Evolutionary conservation across 2,888 invertebrate genomes (phyloP), one percentile per base, ranked within the genome.

Genomic region (Elegia similella): DNA sequence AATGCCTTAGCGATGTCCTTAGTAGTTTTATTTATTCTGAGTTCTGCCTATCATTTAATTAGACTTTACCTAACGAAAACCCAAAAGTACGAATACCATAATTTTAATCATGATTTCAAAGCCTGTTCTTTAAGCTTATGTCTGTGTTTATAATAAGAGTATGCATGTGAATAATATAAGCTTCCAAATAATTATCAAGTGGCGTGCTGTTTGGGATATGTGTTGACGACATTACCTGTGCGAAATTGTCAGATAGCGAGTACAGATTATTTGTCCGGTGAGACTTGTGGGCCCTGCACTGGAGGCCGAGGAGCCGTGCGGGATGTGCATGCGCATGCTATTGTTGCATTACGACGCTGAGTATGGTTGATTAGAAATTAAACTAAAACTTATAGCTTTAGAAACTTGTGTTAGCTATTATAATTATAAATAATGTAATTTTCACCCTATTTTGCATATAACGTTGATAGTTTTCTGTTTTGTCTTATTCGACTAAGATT

Each of bases 71-170:
- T 38, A 2, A 38, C n/a, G 5, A 38, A 38, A 38, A 38, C 12
- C 10, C 34, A 34, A 34, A 34, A 10, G 8, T 7, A 34, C 34
- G 34, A 34, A 34, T 12, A 2, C 10, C 12, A 12, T 34, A 2
- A 34, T 10, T 34, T 10, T 34, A 10, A 34, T 1, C 10, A 34
- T 34, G 34, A 34, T 34, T 34, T 34, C 10, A 34, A 10, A 34
- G 10, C 10, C 10, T 32, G 8, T 12, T 12, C 34, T 32, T 15
- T 52, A 56, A 56, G 13, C 48, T 42, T 53, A 47, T 59, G 52
- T 63, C 60, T 72, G 71, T 71, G 75, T 64, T 71, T 71, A 66
- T 71, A 69, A 69, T 70, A 16, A 42, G 55, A 68, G 65, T 63
- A 46, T 60, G 52, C 38, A 62, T 53, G 61, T 63, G 66, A 68